A percentile compares a stretch with the other conserved stretches of the same genome.
These are phyloP conservation scores for Hydrochoerus hydrochaeris DNA, from an alignment of 2,113 vertebrate genomes.

Conservation along the genomic window DNA sequence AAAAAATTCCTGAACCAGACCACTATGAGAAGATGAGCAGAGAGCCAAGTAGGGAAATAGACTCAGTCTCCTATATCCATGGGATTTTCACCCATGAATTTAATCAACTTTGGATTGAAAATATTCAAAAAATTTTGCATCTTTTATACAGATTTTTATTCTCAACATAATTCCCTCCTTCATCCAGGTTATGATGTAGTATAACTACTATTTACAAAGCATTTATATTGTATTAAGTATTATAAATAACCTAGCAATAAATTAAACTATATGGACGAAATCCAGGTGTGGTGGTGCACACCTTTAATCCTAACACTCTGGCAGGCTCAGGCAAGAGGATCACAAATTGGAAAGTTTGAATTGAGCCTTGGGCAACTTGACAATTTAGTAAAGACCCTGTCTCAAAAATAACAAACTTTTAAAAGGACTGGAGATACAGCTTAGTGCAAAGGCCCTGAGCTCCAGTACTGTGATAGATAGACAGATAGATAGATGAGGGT, in stretches of 20 bases:
- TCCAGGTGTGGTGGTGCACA: neutral
- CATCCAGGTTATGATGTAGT: neutral
- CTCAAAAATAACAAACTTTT: neutral
- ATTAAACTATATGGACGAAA: neutral
- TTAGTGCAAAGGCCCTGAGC: neutral
- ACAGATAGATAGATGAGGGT: neutral
- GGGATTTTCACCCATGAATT: no score
- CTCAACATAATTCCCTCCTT: neutral
- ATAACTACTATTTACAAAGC: neutral
- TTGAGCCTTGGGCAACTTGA: neutral
- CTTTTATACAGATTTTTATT: neutral
- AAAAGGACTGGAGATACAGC: neutral
- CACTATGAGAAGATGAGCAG: neutral
- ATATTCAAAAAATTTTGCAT: neutral
- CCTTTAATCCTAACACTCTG: neutral
- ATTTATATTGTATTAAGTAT: neutral
- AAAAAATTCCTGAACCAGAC: neutral
- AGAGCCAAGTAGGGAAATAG: neutral
- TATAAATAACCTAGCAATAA: neutral
- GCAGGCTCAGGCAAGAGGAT: neutral
- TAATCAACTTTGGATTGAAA: neutral
- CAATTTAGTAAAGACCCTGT: neutral
- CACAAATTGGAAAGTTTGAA: neutral
- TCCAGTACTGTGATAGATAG: neutral
- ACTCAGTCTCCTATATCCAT: neutral